phyloP scores from a whole-genome alignment of 64 coral and sea anemone species.

The Porites australiensis region DNA sequence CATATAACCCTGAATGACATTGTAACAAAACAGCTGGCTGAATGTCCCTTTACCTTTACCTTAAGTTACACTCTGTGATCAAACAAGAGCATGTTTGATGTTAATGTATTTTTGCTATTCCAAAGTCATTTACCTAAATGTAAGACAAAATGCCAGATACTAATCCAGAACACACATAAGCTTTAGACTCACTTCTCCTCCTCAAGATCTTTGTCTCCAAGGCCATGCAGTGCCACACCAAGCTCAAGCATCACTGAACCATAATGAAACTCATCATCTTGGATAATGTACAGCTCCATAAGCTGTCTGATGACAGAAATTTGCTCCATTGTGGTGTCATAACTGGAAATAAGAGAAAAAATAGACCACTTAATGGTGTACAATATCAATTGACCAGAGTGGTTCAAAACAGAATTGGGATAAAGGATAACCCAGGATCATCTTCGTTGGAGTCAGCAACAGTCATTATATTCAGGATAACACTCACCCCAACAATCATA shows the following conservation, averaged over 20 bases:
- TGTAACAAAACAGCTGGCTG: too few relatives aligned
- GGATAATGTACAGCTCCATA: slow-evolving; percentile 59
- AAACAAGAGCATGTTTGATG: not conserved
- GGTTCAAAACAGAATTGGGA: not conserved
- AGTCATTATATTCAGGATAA: too few relatives aligned
- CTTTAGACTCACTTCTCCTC: slow-evolving; percentile 38
- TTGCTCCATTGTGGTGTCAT: slow-evolving; percentile 74
- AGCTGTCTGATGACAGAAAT: slow-evolving; percentile 75
- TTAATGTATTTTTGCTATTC: not conserved
- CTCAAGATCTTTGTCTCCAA: not conserved
- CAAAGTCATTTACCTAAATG: too few relatives aligned
- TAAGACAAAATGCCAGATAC: too few relatives aligned
- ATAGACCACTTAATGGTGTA: not conserved
- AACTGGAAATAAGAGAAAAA: slow-evolving; percentile 3
- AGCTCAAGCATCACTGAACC: slow-evolving; percentile 51
- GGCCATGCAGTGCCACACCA: slow-evolving; percentile 37
- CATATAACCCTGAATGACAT: too few relatives aligned
- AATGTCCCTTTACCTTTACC: too few relatives aligned
- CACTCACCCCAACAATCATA: too few relatives aligned
- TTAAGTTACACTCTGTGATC: not conserved
- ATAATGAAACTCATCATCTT: slow-evolving; percentile 49
- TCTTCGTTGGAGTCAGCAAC: too few relatives aligned
- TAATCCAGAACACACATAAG: too few relatives aligned
- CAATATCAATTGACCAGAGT: not conserved
- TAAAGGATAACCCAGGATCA: too few relatives aligned